A percentile compares a stretch with the other conserved stretches of the same genome.
Conservation (phyloP, 2,797 vertebrate genomes). For the Macrochelys suwanniensis region DNA sequence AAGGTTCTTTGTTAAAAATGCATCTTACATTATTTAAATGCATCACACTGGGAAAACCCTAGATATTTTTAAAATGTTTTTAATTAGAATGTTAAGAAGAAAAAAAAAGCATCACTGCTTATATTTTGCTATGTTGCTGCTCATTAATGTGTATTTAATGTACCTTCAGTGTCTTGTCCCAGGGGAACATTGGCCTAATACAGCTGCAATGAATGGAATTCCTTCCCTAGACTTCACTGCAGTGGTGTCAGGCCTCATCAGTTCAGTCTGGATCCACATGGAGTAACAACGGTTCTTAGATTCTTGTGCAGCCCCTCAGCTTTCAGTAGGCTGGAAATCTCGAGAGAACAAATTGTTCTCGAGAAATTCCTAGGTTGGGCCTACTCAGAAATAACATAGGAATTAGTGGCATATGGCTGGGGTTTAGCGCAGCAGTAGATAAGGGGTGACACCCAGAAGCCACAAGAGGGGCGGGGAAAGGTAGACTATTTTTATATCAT, state of each 20-base stretch:
- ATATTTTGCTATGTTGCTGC: slow-evolving; percentile 39
- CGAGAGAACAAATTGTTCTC: rapidly evolving
- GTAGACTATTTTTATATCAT: background rate
- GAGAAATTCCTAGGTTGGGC: rapidly evolving
- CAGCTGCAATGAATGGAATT: background rate
- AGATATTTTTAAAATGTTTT: background rate
- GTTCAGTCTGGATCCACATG: background rate
- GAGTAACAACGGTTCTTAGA: background rate
- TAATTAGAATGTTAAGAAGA: background rate
- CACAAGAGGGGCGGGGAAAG: background rate
- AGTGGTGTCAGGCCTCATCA: background rate
- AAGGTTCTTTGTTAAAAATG: background rate
- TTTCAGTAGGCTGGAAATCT: background rate
- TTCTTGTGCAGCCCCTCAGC: background rate
- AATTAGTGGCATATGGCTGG: background rate
- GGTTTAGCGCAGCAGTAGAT: too few relatives aligned
- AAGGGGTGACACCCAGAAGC: rapidly evolving
- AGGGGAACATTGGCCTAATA: background rate
- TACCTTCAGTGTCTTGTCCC: slow-evolving; percentile 17
- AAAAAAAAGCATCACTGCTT: slow-evolving; percentile 47
- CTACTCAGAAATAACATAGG: background rate
- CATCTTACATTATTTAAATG: background rate
- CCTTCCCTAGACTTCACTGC: background rate
- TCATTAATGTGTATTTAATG: slow-evolving; percentile 8
- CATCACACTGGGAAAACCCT: background rate